Evolutionary conservation across 2,888 invertebrate species (phyloP).

Genomic region (Mythimna pallens): DNA sequence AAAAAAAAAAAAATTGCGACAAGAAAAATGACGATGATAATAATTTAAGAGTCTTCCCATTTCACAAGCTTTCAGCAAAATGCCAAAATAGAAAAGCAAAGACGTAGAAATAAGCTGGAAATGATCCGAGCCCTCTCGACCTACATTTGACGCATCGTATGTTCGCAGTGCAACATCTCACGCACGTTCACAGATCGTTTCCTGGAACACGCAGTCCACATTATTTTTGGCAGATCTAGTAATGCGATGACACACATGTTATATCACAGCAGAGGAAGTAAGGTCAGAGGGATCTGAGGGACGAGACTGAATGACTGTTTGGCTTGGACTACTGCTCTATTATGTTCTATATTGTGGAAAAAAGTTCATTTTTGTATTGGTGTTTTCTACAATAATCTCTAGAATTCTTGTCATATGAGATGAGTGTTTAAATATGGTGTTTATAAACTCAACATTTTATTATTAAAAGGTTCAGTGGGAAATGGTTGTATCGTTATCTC

Average conservation of each 20-base stretch:
- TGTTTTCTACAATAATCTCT: background rate
- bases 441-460: background rate
- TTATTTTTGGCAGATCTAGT: slow-evolving; percentile 68
- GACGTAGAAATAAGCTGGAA: slow-evolving; percentile 36
- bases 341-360: background rate
- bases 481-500: background rate
- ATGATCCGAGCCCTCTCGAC: slow-evolving; percentile 40
- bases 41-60: background rate
- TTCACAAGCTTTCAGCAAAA: background rate
- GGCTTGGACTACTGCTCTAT: slow-evolving; percentile 1
- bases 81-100: background rate
- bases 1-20: background rate
- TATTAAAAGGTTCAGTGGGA: background rate
- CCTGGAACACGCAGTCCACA: slow-evolving; percentile 57
- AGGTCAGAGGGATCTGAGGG: slow-evolving; percentile 51
- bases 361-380: background rate
- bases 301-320: background rate
- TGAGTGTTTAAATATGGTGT: background rate
- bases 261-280: slow-evolving; percentile 53
- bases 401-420: background rate
- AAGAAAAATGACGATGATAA: background rate
- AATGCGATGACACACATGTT: slow-evolving; percentile 64
- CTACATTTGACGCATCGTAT: slow-evolving; percentile 49
- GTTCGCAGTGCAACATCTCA: slow-evolving; percentile 40
- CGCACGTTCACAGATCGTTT: slow-evolving; percentile 49